A percentile compares a stretch with the other conserved stretches of the same genome.
Conservation (phyloP, 2,888 invertebrate species). For the Zhuqinia jingwanae region DNA sequence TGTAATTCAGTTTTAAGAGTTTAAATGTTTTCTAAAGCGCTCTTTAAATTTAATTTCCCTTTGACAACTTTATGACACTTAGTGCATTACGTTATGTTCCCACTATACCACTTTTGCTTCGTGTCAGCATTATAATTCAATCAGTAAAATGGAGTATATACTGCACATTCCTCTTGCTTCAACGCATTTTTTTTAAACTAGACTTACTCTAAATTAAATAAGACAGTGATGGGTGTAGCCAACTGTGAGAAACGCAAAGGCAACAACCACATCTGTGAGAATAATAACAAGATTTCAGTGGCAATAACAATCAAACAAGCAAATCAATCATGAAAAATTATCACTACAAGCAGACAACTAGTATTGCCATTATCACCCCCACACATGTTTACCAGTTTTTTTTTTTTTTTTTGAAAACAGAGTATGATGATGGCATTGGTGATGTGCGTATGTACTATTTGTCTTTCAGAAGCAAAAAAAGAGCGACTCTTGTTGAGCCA, state of each 20-base stretch:
- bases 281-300: slow-evolving; percentile 13
- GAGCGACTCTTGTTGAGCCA: neutral
- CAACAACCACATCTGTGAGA: too few relatives aligned
- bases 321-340: slow-evolving; percentile 19
- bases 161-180: too few relatives aligned
- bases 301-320: slow-evolving; percentile 27
- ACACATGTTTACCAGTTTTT: neutral
- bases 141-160: too few relatives aligned
- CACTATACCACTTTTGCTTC: too few relatives aligned
- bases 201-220: neutral
- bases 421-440: neutral
- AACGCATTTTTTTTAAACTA: neutral
- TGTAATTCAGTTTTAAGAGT: too few relatives aligned
- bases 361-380: slow-evolving; percentile 25
- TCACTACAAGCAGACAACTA: slow-evolving; percentile 22
- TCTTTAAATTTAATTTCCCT: too few relatives aligned
- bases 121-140: too few relatives aligned
- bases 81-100: too few relatives aligned
- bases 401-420: neutral
- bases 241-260: neutral
- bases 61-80: too few relatives aligned
- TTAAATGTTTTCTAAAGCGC: too few relatives aligned
- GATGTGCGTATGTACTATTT: neutral
- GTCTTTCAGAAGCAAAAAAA: too few relatives aligned
- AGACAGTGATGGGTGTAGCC: slow-evolving; percentile 11